phyloP scores from a whole-genome alignment of 2,888 invertebrate genomes.

The Sphecodes monilicornis region DNA sequence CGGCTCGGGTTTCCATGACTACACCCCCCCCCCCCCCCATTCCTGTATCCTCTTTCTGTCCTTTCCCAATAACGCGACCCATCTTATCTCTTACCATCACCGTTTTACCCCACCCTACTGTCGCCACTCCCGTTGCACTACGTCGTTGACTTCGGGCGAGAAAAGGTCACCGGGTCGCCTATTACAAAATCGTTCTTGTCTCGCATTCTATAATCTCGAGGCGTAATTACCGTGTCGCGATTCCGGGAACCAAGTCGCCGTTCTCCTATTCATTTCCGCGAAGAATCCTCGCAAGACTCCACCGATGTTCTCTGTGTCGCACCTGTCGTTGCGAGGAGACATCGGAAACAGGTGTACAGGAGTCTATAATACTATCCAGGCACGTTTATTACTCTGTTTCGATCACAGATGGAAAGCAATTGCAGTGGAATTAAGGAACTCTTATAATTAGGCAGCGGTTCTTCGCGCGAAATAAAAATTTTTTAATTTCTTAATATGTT shows the following conservation, averaged over 20 bases:
- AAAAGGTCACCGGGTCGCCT: constrained; percentile 59
- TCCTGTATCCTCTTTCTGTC: constrained; percentile 65
- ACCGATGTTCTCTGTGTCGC: background rate
- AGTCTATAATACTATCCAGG: background rate
- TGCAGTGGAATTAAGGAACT: too few species aligned
- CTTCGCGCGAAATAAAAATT: too few species aligned
- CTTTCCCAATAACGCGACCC: constrained; percentile 58
- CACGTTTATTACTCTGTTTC: background rate
- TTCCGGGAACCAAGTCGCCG: background rate
- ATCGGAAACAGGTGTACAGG: background rate
- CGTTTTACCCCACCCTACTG: background rate
- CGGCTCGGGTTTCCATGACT: constrained; percentile 75
- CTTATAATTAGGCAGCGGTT: too few species aligned
- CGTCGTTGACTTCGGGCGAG: constrained; percentile 7
- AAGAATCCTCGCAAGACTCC: background rate
- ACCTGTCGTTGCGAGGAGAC: background rate
- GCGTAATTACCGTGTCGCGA: constrained; percentile 14
- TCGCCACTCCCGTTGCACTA: background rate
- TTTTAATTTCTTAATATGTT: too few species aligned
- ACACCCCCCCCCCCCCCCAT: constrained; percentile 63
- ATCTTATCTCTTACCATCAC: constrained; percentile 22
- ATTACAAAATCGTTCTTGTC: constrained; percentile 26
- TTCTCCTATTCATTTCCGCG: constrained; percentile 16
- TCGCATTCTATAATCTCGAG: constrained; percentile 21
- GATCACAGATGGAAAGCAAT: too few species aligned